These are phyloP conservation scores for Halocynthia roretzi DNA, from an alignment of 23 tunicate species.

Conservation along the genomic window DNA sequence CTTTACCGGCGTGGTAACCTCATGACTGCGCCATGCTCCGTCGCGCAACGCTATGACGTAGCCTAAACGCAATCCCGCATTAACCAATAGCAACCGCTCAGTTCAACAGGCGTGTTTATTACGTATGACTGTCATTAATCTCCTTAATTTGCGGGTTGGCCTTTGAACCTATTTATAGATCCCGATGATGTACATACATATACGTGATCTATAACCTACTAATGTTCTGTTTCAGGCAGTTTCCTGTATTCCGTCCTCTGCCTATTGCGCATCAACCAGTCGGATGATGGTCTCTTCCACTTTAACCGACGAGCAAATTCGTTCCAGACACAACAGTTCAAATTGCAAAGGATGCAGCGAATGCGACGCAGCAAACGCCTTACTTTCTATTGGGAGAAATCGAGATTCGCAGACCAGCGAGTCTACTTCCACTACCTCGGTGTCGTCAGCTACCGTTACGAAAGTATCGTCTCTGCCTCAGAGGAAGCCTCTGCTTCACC, in stretches of 20 bases:
- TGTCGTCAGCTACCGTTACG: background rate
- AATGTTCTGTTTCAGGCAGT: background rate
- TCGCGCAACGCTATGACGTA: too few species aligned
- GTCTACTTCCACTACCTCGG: conserved; percentile 1
- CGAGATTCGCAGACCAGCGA: conserved; percentile 4
- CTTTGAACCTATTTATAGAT: background rate
- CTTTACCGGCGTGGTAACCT: too few species aligned
- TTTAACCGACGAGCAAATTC: conserved; percentile 31
- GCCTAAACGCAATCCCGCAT: too few species aligned
- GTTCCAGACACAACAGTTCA: conserved; percentile 75
- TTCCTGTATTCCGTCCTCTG: background rate
- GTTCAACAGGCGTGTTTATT: too few species aligned
- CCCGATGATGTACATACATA: too few species aligned
- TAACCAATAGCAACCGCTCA: too few species aligned
- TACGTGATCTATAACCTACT: background rate
- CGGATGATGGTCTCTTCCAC: conserved; percentile 13
- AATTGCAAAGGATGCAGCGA: conserved; percentile 73
- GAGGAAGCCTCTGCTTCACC: conserved; percentile 38
- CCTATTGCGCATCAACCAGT: background rate
- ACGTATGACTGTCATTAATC: too few species aligned
- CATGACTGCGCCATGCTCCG: too few species aligned
- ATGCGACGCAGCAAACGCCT: conserved; percentile 80
- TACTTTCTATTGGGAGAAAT: conserved; percentile 52
- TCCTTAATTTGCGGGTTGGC: too few species aligned
- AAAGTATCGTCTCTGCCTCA: conserved; percentile 11